Evolutionary conservation across 2,888 invertebrate genomes (phyloP), one percentile per base, ranked within the genome.

Genomic region (Arge pagana): DNA sequence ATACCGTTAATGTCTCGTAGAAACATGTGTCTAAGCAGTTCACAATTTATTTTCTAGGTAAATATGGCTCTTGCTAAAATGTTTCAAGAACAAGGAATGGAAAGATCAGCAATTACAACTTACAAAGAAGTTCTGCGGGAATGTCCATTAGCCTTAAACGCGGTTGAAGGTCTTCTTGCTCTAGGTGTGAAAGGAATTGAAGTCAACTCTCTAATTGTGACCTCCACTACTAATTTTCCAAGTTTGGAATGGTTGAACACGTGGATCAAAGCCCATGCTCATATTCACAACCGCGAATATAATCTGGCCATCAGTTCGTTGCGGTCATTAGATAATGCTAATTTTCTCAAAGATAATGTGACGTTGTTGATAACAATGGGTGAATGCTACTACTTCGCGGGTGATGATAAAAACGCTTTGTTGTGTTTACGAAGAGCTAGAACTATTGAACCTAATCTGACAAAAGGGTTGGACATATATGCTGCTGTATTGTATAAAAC

Each of bases 61-160:
- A 89, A 91, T 67, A 85, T 90, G 83, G 85, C 90, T 8, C 72
- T 92, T 48, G 91, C 87, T 4, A 85, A 86, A 69, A 79, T 91
- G 60, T 87, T 87, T 62, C 83, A 85, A 62, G 83, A 85, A 56
- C 81, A 81, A 50, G 87, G 87, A 8, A 84, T 85, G 78, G 87
- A 88, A 61, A 76, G 86, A 43, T 85, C 87, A 11, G 90, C 90
- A 0, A 84, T 87, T 42, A 81, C 85, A 2, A 85, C 87, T 23
- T 92, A 87, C 70, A 90, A 89, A 71, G 91, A 91, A 77, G 89
- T 91, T 7, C 70, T 93, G 40, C 81, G 85, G 58, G 86, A 86
- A 63, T 86, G 86, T 67, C 90, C 91, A 0, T 77, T 90, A 69
- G 87, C 90, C 0, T 64, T 92, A 52, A 88, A 88, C 64, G 88